Percentiles rank a stretch among this genome's conserved stretches.
phyloP scores from a whole-genome alignment of 2,888 invertebrate genomes.

The Ellobium chinense region DNA sequence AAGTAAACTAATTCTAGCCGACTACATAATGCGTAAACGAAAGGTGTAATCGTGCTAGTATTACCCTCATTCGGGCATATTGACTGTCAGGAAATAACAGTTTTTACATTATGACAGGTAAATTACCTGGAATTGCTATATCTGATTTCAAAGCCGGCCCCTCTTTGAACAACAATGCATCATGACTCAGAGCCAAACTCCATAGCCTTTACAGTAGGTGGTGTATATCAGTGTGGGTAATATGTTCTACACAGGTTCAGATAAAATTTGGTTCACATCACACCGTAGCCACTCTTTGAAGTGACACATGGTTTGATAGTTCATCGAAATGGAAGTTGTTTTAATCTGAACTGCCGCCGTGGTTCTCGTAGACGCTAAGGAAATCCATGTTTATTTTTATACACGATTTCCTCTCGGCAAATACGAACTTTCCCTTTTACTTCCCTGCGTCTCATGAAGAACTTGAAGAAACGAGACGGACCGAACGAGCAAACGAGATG shows the following conservation, averaged over 20 bases:
- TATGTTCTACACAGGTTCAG: too few species aligned
- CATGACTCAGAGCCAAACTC: background rate
- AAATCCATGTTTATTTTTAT: slow-evolving; percentile 22
- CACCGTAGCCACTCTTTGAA: background rate
- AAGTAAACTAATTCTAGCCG: too few species aligned
- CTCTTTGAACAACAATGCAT: too few species aligned
- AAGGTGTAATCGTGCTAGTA: too few species aligned
- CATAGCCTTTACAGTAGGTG: too few species aligned
- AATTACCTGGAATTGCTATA: too few species aligned
- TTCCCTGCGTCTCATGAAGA: background rate
- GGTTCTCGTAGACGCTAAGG: background rate
- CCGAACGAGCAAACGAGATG: background rate
- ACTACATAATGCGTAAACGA: too few species aligned
- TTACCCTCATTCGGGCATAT: too few species aligned
- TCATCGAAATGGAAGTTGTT: slow-evolving; percentile 27
- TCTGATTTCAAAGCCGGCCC: too few species aligned
- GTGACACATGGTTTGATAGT: slow-evolving; percentile 35
- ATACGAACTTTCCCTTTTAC: background rate
- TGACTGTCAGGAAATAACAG: too few species aligned
- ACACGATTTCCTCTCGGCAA: background rate
- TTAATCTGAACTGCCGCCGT: background rate
- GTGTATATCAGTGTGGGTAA: too few species aligned
- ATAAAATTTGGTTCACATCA: slow-evolving; percentile 17
- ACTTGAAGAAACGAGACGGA: background rate
- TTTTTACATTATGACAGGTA: too few species aligned